A percentile compares a stretch with the other conserved stretches of the same genome.
These are phyloP conservation scores for Caloenas nicobarica DNA, from an alignment of 2,113 vertebrate genomes.

Conservation along the genomic window DNA sequence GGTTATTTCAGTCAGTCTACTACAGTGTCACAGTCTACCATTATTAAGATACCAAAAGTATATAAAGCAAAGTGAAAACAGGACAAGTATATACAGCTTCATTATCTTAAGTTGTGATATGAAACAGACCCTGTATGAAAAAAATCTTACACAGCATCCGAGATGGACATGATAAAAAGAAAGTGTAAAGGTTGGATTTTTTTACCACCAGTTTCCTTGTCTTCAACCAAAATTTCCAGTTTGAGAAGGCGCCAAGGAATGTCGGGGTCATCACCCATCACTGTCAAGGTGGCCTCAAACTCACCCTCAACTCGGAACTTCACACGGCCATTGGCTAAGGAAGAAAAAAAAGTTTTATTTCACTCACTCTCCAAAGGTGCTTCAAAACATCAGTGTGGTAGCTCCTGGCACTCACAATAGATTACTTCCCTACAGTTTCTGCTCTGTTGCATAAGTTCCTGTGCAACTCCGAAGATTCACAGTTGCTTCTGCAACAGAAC, in stretches of 20 bases:
- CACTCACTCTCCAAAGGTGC: not conserved
- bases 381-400: not conserved
- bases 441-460: not conserved
- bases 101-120: not conserved
- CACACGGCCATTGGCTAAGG: constrained; percentile 92
- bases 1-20: not conserved
- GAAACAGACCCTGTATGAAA: not conserved
- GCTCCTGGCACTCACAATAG: not conserved
- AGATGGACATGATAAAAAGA: not conserved
- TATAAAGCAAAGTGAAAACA: not conserved
- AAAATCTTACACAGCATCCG: not conserved
- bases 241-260: constrained; percentile 98
- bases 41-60: not conserved
- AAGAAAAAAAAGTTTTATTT: constrained; percentile 6
- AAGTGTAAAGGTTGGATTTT: not conserved
- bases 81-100: not conserved
- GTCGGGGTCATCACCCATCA: constrained; percentile 99
- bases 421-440: not conserved
- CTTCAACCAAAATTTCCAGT: constrained; percentile 95
- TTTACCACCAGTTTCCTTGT: constrained; percentile 98
- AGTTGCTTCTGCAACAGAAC: not conserved
- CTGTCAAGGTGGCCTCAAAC: constrained; percentile 97
- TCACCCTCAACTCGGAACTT: constrained; percentile 98
- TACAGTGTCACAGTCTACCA: not conserved
- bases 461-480: not conserved